Percentiles rank a stretch among this genome's conserved stretches.
These are phyloP conservation scores for Pammene fasciana DNA, from an alignment of 2,888 invertebrate genomes.

Conservation along the genomic window DNA sequence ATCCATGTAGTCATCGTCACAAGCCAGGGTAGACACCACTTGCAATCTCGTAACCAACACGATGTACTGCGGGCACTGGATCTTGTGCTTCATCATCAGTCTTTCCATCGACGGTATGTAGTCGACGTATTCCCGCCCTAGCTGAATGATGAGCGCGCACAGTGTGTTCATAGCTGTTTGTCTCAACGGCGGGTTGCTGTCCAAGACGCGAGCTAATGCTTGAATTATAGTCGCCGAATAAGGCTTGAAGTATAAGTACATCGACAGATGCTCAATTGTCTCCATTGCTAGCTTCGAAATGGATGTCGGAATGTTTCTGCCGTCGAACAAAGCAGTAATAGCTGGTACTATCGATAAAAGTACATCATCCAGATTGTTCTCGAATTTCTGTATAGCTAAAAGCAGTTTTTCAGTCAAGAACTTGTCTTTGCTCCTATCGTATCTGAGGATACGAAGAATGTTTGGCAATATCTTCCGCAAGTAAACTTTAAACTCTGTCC, in stretches of 20 bases:
- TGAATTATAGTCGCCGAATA: constrained; percentile 97
- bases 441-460: constrained; percentile 94
- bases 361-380: constrained; percentile 97
- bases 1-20: constrained; percentile 89
- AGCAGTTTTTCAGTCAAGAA: constrained; percentile 92
- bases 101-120: constrained; percentile 97
- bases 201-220: constrained; percentile 93
- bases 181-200: constrained; percentile 90
- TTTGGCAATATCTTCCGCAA: constrained; percentile 96
- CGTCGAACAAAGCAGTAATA: constrained; percentile 95
- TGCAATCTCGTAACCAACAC: constrained; percentile 89
- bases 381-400: constrained; percentile 95
- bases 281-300: constrained; percentile 90
- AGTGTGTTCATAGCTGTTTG: constrained; percentile 94
- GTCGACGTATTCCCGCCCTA: constrained; percentile 95
- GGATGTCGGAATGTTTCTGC: constrained; percentile 89
- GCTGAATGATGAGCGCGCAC: constrained; percentile 92
- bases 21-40: constrained; percentile 89
- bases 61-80: constrained; percentile 90
- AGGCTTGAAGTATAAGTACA: constrained; percentile 95
- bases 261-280: constrained; percentile 94
- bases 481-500: constrained; percentile 97
- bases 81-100: constrained; percentile 91
- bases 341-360: constrained; percentile 97
- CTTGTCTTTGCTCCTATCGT: constrained; percentile 93